phyloP scores from a whole-genome alignment of 2,888 invertebrate genomes.

The Ceratothoa steindachneri region DNA sequence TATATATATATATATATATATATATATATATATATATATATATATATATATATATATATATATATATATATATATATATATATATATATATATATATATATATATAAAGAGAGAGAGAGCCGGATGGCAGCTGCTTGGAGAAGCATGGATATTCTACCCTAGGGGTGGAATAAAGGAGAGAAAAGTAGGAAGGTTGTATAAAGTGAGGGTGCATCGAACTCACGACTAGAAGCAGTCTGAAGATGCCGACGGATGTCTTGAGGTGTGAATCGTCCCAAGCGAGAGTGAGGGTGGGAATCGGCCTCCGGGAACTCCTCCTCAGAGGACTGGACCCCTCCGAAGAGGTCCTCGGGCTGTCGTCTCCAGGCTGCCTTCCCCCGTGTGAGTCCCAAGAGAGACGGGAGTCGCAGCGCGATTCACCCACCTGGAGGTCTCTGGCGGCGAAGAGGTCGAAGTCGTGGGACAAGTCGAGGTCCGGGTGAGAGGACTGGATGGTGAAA shows the following conservation, averaged over 20 bases:
- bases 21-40: too few species aligned
- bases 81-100: too few species aligned
- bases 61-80: too few species aligned
- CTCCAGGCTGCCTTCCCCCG: slow-evolving; percentile 40
- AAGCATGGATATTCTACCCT: too few species aligned
- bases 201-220: slow-evolving; percentile 2
- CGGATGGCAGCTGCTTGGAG: too few species aligned
- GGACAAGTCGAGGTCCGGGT: slow-evolving; percentile 41
- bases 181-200: background rate
- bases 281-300: slow-evolving; percentile 38
- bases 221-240: slow-evolving; percentile 43
- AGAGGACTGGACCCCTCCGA: slow-evolving; percentile 17
- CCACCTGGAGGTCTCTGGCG: slow-evolving; percentile 34
- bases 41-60: too few species aligned
- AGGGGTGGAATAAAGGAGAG: too few species aligned
- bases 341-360: slow-evolving; percentile 28
- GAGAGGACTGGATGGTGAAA: slow-evolving; percentile 46
- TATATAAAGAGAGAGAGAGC: too few species aligned
- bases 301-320: slow-evolving; percentile 18
- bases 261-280: slow-evolving; percentile 47
- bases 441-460: slow-evolving; percentile 41
- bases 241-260: slow-evolving; percentile 46
- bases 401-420: slow-evolving; percentile 45
- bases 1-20: too few species aligned
- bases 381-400: slow-evolving; percentile 46